Conservation (phyloP, 2,113 vertebrate genomes). For the Serilophus lunatus region DNA sequence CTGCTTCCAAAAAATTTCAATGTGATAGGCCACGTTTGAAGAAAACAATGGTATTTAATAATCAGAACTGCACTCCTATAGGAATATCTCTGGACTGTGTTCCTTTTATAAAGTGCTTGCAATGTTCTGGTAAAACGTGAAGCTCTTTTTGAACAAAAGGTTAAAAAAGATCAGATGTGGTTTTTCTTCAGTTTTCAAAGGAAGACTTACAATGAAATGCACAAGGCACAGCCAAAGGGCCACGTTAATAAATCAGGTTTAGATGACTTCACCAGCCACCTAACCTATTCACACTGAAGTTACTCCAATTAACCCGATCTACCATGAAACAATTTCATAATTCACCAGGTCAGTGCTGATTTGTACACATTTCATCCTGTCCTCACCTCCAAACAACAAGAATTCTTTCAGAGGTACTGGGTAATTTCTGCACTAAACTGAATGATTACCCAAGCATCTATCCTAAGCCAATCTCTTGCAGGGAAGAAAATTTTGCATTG, state of each 20-base stretch:
- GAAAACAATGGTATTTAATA: neutral
- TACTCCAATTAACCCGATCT: neutral
- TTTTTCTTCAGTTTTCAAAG: neutral
- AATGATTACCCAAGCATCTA: neutral
- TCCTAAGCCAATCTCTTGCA: neutral
- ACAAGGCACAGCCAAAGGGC: neutral
- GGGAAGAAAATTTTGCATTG: neutral
- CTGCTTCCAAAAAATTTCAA: neutral
- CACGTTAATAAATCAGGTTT: neutral
- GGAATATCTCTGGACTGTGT: fast-evolving
- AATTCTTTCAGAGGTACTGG: neutral
- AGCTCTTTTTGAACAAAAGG: neutral
- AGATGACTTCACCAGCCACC: neutral
- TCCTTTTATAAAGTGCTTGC: neutral
- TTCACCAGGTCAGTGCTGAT: neutral
- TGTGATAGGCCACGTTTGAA: neutral
- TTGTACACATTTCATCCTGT: neutral
- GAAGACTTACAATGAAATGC: neutral
- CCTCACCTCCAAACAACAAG: neutral
- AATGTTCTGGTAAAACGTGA: neutral
- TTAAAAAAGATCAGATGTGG: neutral
- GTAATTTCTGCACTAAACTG: neutral
- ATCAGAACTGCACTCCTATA: neutral
- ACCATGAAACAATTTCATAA: neutral
- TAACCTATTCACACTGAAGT: neutral